Evolutionary conservation across 1,140 invertebrate species (phyloP).

Genomic region (Caerostris extrusa): DNA sequence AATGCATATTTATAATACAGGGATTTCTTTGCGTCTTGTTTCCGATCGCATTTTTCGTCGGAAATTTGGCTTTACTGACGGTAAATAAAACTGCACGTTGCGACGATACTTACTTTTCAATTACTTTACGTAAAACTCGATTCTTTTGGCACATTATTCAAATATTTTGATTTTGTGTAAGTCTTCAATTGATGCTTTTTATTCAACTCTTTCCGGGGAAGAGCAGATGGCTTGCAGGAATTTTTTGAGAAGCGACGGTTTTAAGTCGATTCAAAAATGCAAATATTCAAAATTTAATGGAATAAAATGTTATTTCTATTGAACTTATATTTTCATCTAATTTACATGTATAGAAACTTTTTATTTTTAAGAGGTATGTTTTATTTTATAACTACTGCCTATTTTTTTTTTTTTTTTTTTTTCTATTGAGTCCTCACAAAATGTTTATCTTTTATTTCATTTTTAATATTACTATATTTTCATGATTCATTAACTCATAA

Average conservation of each 20-base stretch:
- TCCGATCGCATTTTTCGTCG: constrained; percentile 35
- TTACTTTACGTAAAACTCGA: background rate
- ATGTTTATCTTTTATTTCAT: too few relatives aligned
- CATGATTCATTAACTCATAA: too few relatives aligned
- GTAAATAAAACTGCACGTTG: constrained; percentile 57
- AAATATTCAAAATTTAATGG: background rate
- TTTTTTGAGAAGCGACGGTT: background rate
- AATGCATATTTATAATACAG: constrained; percentile 66
- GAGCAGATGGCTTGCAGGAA: constrained; percentile 14
- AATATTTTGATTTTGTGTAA: constrained; percentile 53
- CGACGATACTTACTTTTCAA: constrained; percentile 34
- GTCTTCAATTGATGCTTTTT: constrained; percentile 9
- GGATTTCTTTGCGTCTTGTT: constrained; percentile 63
- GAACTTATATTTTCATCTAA: too few relatives aligned
- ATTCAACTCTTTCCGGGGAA: background rate
- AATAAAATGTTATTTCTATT: background rate
- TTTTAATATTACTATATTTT: too few relatives aligned
- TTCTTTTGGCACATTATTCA: constrained; percentile 37
- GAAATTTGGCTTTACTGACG: constrained; percentile 46
- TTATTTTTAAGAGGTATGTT: too few relatives aligned
- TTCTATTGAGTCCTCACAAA: too few relatives aligned
- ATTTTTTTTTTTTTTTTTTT: too few relatives aligned
- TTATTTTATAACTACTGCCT: too few relatives aligned
- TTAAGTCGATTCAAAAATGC: background rate
- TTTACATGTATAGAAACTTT: too few relatives aligned